A percentile compares a stretch with the other conserved stretches of the same genome.
These are phyloP conservation scores for Diachasmimorpha longicaudata DNA, from an alignment of 1,140 invertebrate genomes.

Conservation along the genomic window DNA sequence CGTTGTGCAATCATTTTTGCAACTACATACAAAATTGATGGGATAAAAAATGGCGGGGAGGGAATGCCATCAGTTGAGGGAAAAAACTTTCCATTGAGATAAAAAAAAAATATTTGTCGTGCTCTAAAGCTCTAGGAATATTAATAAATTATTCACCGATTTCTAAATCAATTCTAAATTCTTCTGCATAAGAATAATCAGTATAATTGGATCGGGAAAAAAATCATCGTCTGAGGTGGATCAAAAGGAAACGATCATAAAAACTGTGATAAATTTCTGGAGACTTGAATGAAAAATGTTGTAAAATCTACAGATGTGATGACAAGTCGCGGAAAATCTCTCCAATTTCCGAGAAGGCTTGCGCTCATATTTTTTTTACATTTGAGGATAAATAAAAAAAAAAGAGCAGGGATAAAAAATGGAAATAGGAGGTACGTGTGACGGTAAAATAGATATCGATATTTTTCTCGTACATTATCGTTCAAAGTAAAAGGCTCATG, in stretches of 20 bases:
- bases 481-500: conserved; percentile 4
- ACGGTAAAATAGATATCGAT: neutral
- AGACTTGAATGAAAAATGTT: neutral
- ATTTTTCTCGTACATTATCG: conserved; percentile 7
- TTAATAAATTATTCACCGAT: too few species aligned
- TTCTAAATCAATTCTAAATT: too few species aligned
- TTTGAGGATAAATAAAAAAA: neutral
- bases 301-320: neutral
- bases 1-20: too few species aligned
- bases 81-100: too few species aligned
- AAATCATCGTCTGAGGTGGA: too few species aligned
- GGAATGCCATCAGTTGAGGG: too few species aligned
- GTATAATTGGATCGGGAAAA: too few species aligned
- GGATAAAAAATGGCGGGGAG: too few species aligned
- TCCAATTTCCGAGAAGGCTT: neutral
- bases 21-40: too few species aligned
- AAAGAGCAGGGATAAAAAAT: neutral
- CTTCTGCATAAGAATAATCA: too few species aligned
- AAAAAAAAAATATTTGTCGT: too few species aligned
- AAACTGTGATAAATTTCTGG: neutral
- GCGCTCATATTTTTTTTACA: neutral
- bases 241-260: neutral
- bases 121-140: too few species aligned
- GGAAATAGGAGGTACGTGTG: neutral
- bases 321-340: neutral